Conservation (phyloP, 2,888 invertebrate species). For the Ctena decussata region DNA sequence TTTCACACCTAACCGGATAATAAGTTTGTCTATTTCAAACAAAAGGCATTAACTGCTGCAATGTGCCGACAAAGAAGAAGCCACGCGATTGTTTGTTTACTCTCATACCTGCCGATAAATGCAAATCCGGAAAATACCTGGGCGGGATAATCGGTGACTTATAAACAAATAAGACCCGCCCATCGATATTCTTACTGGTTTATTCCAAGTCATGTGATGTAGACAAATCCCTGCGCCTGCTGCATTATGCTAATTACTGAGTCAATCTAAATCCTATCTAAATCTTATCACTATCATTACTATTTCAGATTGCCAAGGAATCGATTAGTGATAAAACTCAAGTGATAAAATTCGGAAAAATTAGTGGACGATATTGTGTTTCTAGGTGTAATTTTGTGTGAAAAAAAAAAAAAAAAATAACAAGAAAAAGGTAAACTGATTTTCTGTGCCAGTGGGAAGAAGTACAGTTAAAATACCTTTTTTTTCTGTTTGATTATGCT, state of each 20-base stretch:
- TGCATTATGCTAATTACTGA: neutral
- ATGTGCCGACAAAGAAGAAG: neutral
- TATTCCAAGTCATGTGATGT: neutral
- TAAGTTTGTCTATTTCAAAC: neutral
- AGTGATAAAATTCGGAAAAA: neutral
- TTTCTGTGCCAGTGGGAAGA: too few relatives aligned
- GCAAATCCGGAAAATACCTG: neutral
- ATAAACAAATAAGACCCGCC: neutral
- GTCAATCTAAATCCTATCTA: constrained; percentile 2
- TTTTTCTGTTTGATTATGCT: constrained; percentile 64
- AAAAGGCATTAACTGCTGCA: neutral
- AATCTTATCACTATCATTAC: constrained; percentile 9
- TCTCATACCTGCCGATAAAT: neutral
- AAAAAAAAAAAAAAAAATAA: neutral
- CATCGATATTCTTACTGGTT: neutral
- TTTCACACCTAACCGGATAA: neutral
- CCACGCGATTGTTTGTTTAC: constrained; percentile 1
- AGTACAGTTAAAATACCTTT: neutral
- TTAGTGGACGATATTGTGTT: neutral
- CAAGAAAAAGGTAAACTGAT: neutral
- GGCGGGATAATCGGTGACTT: neutral
- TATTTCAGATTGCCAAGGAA: constrained; percentile 1
- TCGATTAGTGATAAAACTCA: constrained; percentile 13
- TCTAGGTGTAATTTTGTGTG: neutral
- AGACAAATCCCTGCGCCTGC: neutral